phyloP scores from a whole-genome alignment of 2,888 invertebrate genomes.

The Perdita meconis region DNA sequence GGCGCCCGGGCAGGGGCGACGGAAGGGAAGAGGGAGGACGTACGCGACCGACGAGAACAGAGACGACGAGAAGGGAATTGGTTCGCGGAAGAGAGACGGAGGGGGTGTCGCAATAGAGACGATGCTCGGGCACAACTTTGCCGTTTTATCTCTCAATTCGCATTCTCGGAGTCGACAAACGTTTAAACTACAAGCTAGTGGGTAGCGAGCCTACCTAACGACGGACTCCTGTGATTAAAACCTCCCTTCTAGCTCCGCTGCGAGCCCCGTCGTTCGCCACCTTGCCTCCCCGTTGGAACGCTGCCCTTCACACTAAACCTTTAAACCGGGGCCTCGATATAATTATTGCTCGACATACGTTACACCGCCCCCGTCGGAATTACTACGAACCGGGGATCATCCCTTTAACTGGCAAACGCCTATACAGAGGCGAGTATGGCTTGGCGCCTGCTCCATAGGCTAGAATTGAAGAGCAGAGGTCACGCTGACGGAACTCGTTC shows the following conservation, averaged over 20 bases:
- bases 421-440: constrained; percentile 19
- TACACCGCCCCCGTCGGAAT: constrained; percentile 57
- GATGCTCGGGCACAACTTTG: constrained; percentile 76
- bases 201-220: constrained; percentile 76
- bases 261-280: constrained; percentile 30
- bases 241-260: constrained; percentile 53
- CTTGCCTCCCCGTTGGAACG: constrained; percentile 39
- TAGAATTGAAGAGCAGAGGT: constrained; percentile 79
- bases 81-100: constrained; percentile 50
- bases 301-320: constrained; percentile 43
- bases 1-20: constrained; percentile 56
- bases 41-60: constrained; percentile 61
- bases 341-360: constrained; percentile 79
- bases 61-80: constrained; percentile 50
- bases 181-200: constrained; percentile 78
- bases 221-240: constrained; percentile 81
- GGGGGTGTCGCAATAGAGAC: constrained; percentile 48
- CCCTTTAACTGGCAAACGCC: constrained; percentile 52
- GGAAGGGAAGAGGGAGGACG: constrained; percentile 34
- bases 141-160: constrained; percentile 82
- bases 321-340: constrained; percentile 73
- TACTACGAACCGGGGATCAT: constrained; percentile 52
- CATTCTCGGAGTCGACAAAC: constrained; percentile 79
- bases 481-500: constrained; percentile 77
- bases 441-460: constrained; percentile 67